Base-by-base conservation (phyloP, 2,888 invertebrate genomes). In the Aphidoletes aphidimyza region DNA sequence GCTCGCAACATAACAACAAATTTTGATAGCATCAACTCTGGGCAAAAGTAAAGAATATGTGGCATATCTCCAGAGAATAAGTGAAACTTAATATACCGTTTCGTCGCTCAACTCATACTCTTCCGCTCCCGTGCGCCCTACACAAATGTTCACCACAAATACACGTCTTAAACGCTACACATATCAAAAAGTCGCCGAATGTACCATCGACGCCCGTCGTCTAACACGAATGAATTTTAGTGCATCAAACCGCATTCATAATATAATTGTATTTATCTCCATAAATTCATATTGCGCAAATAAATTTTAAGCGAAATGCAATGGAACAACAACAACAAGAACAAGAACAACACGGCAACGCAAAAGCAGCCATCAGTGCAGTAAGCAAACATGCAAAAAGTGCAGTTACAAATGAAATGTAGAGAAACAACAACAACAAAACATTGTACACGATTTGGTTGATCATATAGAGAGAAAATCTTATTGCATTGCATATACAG, bases 61-160 rank as follows among this genome's bases (percentile, higher is more conserved):
- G 69, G 69, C 69, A 69, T 69, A 69, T 69, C 69, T 69, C 69
- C 69, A 69, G 69, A 69, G 69, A 69, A 69, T 69, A 69, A 69
- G 69, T 69, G 69, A 69, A 69, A 69, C 69, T 69, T 69, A 69
- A 69, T 69, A 69, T 69, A 69, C 69, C 34, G 69, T 69, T 69
- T 69, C 69, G 69, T 69, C 30, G 30, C 1, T 26, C 2, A 26
- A 11, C 30, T 34, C 3, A 1, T 69, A 6, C 17, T 47, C 17
- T 47, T n/a, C n/a, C n/a, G n/a, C n/a, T n/a, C n/a, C n/a, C n/a
- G n/a, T n/a, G n/a, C n/a, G n/a, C n/a, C n/a, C n/a, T n/a, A n/a
- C n/a, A n/a, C n/a, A n/a, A n/a, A n/a, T n/a, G n/a, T n/a, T n/a
- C n/a, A n/a, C n/a, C n/a, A n/a, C n/a, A n/a, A n/a, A n/a, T n/a